These are phyloP conservation scores for Chloromyia formosa DNA, from an alignment of 2,888 invertebrate species.

Conservation along the genomic window DNA sequence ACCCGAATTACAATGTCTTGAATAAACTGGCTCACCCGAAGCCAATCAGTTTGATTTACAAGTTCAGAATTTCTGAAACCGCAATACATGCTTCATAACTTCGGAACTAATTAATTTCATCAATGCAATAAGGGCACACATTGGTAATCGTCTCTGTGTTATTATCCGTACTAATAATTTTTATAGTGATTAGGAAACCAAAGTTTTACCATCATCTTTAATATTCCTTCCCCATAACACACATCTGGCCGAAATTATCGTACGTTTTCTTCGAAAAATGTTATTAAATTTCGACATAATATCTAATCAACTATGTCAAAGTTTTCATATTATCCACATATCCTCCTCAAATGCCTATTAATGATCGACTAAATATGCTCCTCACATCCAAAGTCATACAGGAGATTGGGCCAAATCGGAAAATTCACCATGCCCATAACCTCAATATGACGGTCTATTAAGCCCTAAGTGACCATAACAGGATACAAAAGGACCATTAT, in stretches of 20 bases:
- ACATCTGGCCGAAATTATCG: not conserved
- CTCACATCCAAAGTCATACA: not conserved
- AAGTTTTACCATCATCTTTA: not conserved
- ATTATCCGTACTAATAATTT: not conserved
- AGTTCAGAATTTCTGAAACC: no score
- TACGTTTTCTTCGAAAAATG: not conserved
- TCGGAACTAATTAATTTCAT: no score
- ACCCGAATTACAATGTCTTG: no score
- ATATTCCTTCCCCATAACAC: not conserved
- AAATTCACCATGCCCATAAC: not conserved
- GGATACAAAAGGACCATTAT: conserved; percentile 29
- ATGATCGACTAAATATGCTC: conserved; percentile 4
- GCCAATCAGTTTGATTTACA: no score
- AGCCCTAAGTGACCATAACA: conserved; percentile 25
- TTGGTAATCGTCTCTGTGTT: no score
- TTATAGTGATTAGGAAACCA: not conserved
- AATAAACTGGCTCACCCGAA: no score
- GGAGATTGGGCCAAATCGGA: conserved; percentile 4
- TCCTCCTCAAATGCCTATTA: not conserved
- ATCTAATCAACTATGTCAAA: conserved; percentile 10
- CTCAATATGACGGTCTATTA: conserved; percentile 19
- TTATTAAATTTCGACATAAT: conserved; percentile 7
- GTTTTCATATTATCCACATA: not conserved
- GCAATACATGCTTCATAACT: no score
- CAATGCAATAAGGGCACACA: no score